These are phyloP conservation scores for Heliconius eleuchia DNA, from an alignment of 1,140 invertebrate species.

Conservation along the genomic window DNA sequence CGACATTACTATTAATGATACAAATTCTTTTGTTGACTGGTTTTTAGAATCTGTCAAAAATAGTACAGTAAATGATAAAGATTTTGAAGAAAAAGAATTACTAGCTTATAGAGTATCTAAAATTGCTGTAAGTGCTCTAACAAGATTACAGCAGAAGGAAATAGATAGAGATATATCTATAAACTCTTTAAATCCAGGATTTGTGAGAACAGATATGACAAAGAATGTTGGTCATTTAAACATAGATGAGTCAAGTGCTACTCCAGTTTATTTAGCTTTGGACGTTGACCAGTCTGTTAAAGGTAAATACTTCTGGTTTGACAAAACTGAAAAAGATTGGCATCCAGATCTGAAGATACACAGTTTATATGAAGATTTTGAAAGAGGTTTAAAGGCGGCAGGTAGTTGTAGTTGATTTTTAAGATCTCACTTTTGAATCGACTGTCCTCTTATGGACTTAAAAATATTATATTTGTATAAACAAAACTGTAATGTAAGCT, in stretches of 20 bases:
- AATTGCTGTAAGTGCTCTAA: conserved; percentile 37
- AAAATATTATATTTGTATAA: too few species aligned
- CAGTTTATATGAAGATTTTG: conserved; percentile 18
- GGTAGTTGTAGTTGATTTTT: conserved; percentile 9
- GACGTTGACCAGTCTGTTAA: conserved; percentile 17
- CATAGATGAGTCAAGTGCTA: conserved; percentile 28
- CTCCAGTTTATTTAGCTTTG: conserved; percentile 34
- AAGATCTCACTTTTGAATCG: too few species aligned
- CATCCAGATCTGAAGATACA: conserved; percentile 23
- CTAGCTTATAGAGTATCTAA: conserved; percentile 39
- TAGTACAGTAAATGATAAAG: conserved; percentile 28
- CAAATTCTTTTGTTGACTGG: conserved; percentile 30
- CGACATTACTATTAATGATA: conserved; percentile 32
- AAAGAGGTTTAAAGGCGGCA: conserved; percentile 17
- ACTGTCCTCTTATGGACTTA: too few species aligned
- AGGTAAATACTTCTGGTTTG: conserved; percentile 43
- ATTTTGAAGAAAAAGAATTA: conserved; percentile 25
- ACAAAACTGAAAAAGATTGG: conserved; percentile 35
- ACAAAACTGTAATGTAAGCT: too few species aligned
- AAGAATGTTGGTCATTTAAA: conserved; percentile 27
- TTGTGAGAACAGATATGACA: conserved; percentile 36
- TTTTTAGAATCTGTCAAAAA: conserved; percentile 29
- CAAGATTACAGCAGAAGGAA: conserved; percentile 36
- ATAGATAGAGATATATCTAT: conserved; percentile 35
- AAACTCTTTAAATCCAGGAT: conserved; percentile 39